These are phyloP conservation scores for Pelecanus crispus DNA, from an alignment of 2,113 vertebrate species.

Conservation along the genomic window DNA sequence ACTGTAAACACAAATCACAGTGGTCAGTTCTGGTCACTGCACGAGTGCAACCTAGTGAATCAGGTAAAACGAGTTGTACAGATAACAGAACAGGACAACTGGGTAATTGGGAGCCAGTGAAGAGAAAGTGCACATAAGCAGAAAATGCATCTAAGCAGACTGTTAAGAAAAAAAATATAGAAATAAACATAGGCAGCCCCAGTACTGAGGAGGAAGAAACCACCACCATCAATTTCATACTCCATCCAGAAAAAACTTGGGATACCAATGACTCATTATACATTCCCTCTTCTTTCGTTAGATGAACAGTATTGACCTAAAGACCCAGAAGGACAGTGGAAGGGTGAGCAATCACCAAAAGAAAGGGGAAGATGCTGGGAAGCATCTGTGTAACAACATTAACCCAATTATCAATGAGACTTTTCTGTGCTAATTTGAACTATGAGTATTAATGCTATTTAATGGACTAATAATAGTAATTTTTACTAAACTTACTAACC, in stretches of 20 bases:
- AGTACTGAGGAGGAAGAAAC: neutral
- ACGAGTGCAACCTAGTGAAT: neutral
- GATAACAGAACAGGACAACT: neutral
- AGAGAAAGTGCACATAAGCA: neutral
- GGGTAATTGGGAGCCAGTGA: neutral
- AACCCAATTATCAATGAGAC: neutral
- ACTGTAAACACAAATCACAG: neutral
- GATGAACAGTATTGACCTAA: neutral
- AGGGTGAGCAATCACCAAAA: neutral
- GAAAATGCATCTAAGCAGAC: neutral
- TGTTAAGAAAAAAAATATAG: neutral
- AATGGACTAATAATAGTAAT: neutral
- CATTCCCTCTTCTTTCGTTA: neutral
- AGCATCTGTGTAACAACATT: neutral
- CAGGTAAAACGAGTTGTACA: neutral
- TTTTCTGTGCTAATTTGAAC: neutral
- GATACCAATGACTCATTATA: neutral
- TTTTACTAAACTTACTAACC: neutral
- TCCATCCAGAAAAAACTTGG: neutral
- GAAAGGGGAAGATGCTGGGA: neutral
- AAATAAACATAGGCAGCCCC: neutral
- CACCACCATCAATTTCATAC: neutral
- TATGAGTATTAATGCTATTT: neutral
- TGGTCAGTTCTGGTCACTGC: neutral
- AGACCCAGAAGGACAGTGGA: neutral